Evolutionary conservation across 2,797 vertebrate species (phyloP).

Genomic region (Mormyrus proboscirostris): DNA sequence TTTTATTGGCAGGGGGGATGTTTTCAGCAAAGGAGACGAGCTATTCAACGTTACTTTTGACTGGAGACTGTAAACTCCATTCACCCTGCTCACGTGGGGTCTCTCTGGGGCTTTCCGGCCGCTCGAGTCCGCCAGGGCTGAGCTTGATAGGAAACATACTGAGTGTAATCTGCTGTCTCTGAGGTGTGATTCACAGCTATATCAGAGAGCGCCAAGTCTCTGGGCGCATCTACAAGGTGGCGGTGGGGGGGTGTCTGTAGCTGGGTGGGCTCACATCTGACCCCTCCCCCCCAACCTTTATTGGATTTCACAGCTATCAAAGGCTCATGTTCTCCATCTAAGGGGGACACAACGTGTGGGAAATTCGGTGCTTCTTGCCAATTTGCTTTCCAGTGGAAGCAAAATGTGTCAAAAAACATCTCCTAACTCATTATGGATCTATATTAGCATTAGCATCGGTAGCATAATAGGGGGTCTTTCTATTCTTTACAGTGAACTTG

Average conservation of each 20-base stretch:
- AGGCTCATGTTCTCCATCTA: not conserved
- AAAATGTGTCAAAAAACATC: not conserved
- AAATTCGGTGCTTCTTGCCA: not conserved
- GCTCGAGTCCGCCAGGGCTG: not conserved
- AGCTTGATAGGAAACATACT: not conserved
- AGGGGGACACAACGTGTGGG: not conserved
- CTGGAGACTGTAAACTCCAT: not conserved
- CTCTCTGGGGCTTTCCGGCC: not conserved
- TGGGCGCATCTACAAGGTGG: not conserved
- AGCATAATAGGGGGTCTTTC: not conserved
- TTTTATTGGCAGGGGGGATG: not conserved
- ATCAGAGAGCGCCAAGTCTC: not conserved
- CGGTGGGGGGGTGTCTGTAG: not conserved
- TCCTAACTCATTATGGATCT: not conserved
- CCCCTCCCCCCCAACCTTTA: not conserved
- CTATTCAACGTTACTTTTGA: not conserved
- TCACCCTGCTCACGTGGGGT: not conserved
- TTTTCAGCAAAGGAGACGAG: not conserved
- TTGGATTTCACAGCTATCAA: conserved; percentile 5
- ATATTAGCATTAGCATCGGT: not conserved
- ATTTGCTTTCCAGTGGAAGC: not conserved
- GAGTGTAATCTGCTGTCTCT: not conserved
- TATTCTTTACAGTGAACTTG: not conserved
- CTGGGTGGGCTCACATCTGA: not conserved
- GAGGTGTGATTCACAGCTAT: not conserved